phyloP scores from a whole-genome alignment of 2,888 invertebrate species.

The Latheticus oryzae region DNA sequence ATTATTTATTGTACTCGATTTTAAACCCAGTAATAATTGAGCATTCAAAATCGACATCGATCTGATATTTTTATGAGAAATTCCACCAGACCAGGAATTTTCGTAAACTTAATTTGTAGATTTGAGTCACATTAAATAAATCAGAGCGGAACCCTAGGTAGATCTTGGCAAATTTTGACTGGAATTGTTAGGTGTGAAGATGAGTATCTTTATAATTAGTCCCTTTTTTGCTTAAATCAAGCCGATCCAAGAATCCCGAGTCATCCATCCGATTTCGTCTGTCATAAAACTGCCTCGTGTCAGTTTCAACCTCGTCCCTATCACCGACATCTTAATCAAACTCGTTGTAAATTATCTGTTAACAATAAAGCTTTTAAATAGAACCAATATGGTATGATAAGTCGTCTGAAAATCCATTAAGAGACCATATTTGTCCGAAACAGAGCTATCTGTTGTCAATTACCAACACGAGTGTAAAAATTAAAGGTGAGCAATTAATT shows the following conservation, averaged over 20 bases:
- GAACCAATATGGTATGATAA: slow-evolving; percentile 40
- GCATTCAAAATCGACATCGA: background rate
- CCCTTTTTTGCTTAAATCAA: slow-evolving; percentile 5
- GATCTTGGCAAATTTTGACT: too few species aligned
- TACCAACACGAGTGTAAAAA: slow-evolving; percentile 24
- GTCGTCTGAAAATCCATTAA: slow-evolving; percentile 38
- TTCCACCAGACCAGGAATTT: too few species aligned
- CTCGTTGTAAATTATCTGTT: slow-evolving; percentile 31
- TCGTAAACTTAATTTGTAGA: too few species aligned
- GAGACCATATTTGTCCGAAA: slow-evolving; percentile 36
- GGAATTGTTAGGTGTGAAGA: too few species aligned
- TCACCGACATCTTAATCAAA: slow-evolving; percentile 21
- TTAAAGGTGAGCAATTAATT: slow-evolving; percentile 33
- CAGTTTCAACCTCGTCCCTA: slow-evolving; percentile 29
- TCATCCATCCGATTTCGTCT: slow-evolving; percentile 12
- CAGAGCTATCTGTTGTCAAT: slow-evolving; percentile 26
- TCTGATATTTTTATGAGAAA: slow-evolving; percentile 1
- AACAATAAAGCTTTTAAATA: slow-evolving; percentile 40
- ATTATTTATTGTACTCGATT: slow-evolving; percentile 2
- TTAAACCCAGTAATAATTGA: slow-evolving; percentile 2
- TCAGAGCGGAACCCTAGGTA: too few species aligned
- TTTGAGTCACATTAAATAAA: too few species aligned
- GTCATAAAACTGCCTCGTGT: slow-evolving; percentile 18
- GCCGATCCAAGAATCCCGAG: background rate
- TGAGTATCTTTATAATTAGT: too few species aligned